Conservation (phyloP, 2,797 vertebrate species). For the Chromobotia macracanthus region DNA sequence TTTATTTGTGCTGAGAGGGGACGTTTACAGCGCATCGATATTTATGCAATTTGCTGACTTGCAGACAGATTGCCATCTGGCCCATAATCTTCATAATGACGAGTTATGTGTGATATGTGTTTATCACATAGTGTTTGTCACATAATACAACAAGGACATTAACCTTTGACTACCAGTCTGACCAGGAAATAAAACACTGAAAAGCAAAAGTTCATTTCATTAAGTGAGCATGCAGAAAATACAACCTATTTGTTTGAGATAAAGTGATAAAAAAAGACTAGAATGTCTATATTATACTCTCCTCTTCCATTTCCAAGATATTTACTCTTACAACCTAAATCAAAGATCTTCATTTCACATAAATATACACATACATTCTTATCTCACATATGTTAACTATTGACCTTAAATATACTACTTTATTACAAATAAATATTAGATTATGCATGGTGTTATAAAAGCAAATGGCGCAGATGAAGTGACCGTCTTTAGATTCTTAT, state of each 20-base stretch:
- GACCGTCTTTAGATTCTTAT: too few relatives aligned
- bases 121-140: not conserved
- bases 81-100: slow-evolving; percentile 15
- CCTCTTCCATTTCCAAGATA: too few relatives aligned
- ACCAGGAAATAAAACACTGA: not conserved
- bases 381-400: too few relatives aligned
- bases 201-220: not conserved
- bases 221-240: slow-evolving; percentile 9
- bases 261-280: too few relatives aligned
- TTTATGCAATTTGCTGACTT: slow-evolving; percentile 25
- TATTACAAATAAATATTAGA: too few relatives aligned
- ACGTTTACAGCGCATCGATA: slow-evolving; percentile 19
- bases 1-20: slow-evolving; percentile 30
- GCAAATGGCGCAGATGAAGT: too few relatives aligned
- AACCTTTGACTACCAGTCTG: not conserved
- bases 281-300: too few relatives aligned
- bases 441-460: too few relatives aligned
- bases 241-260: not conserved
- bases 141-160: not conserved
- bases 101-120: not conserved
- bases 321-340: too few relatives aligned
- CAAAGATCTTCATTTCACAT: too few relatives aligned
- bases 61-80: slow-evolving; percentile 25
- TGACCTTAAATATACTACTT: too few relatives aligned
- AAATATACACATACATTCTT: too few relatives aligned